Conservation (phyloP, 2,113 vertebrate genomes). For the human (Homo sapiens) region GRCh38 chr17:31698501-31699000, state of each 20-base stretch:
- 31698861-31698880: neutral
- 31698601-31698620: neutral
- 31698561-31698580: neutral
- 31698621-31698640: neutral
- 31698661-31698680: neutral
- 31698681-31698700: neutral
- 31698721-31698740: neutral
- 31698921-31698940: no score
- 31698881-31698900: no score
- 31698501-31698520: neutral
- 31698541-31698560: neutral
- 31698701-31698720: neutral
- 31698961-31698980: no score
- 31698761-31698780: neutral
- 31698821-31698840: neutral
- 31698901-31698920: no score
- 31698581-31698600: neutral
- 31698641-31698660: fast-evolving
- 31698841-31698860: neutral
- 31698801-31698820: neutral
- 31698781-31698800: neutral
- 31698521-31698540: neutral
- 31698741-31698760: neutral
- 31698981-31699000: no score
- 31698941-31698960: no score